Base-by-base conservation (phyloP, 2,113 vertebrate genomes). In the Microtus richardsoni region DNA sequence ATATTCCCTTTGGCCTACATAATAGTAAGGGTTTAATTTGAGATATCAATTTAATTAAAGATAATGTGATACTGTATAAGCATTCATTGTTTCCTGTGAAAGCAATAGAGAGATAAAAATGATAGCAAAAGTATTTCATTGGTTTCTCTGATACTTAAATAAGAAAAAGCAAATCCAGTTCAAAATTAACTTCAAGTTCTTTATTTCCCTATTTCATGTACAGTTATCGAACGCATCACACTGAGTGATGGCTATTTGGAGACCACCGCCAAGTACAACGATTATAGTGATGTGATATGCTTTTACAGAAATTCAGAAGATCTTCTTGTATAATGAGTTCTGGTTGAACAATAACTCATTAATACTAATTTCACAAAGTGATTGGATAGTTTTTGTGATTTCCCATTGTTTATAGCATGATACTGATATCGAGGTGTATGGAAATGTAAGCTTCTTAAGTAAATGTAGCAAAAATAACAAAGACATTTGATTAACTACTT, bases 301-400 rank as follows among this genome's bases (percentile, higher is more conserved):
- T 92, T 22, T 0, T 5, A 64, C 44, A 39, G 49, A 13, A 87
- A 84, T 2, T 17, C 3, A 87, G 41, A 13, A 78, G 6, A 9
- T 89, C 92, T 14, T 39, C 26, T 54, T 62, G 49, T 96, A 24
- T 9, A 21, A 9, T 92, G n/a, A 89, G 84, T 91, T 86, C 68
- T 39, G 36, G 39, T 58, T 83, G 60, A 95, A 71, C 58, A 36
- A 64, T 64, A 84, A 52, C 14, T 83, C 26, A 87, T 64, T 41
- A 86, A 78, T 86, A 28, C 85, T 80, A 71, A 64, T 87, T 92
- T 95, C 36, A 54, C 10, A 78, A 58, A 91, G 22, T 75, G n/a
- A 8, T 71, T 41, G 0, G 44, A 54, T 71, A 10, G 3, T 58
- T 70, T 3, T 33, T 54, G 8, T 77, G 2, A 58, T 78, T 92